A percentile compares a stretch with the other conserved stretches of the same genome.
phyloP scores from a whole-genome alignment of 2,113 vertebrate genomes.

The Parus major region DNA sequence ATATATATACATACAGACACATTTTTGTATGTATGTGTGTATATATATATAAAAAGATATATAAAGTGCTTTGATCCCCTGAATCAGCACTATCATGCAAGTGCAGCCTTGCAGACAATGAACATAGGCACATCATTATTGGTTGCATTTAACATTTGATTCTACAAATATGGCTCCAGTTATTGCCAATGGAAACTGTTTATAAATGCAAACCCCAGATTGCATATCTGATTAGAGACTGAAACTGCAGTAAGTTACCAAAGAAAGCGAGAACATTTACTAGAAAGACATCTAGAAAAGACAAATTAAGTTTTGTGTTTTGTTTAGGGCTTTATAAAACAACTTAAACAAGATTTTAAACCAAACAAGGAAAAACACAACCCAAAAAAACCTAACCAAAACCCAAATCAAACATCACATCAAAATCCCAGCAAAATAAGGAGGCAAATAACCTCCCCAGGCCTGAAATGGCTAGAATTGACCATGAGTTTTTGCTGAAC shows the following conservation, averaged over 20 bases:
- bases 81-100: not conserved
- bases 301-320: not conserved
- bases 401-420: not conserved
- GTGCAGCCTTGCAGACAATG: not conserved
- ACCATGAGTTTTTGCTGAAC: not conserved
- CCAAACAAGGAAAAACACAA: not conserved
- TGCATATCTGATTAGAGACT: not conserved
- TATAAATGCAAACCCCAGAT: not conserved
- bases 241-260: not conserved
- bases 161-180: not conserved
- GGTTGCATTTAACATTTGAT: not conserved
- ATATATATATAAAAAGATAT: not conserved
- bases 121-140: not conserved
- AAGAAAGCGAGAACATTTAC: not conserved
- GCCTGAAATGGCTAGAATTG: not conserved
- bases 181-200: not conserved
- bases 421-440: not conserved
- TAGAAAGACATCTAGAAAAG: not conserved
- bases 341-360: not conserved
- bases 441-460: rapidly evolving
- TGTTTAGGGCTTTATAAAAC: not conserved
- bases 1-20: not conserved
- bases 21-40: too few relatives aligned
- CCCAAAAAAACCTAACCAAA: rapidly evolving
- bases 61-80: not conserved